Evolutionary conservation across 2,113 vertebrate genomes (phyloP).

Genomic region (Eurypyga helias): DNA sequence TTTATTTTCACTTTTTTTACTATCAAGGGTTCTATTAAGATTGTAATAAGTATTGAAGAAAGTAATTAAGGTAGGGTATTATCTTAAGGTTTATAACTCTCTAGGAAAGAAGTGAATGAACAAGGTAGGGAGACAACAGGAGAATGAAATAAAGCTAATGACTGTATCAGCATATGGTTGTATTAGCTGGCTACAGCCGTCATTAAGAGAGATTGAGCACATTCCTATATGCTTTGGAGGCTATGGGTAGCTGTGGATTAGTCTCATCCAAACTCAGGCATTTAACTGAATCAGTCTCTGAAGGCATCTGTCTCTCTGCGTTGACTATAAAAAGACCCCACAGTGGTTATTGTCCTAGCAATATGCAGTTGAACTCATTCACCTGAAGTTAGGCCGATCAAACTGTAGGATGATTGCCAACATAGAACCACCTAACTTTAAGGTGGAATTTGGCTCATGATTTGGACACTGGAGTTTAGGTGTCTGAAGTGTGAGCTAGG

Average conservation of each 20-base stretch:
- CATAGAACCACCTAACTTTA: neutral
- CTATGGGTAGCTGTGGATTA: neutral
- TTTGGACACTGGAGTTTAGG: neutral
- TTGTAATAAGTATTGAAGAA: neutral
- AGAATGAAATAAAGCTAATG: neutral
- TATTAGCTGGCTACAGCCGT: neutral
- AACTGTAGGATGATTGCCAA: too few species aligned
- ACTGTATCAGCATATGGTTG: neutral
- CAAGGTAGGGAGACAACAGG: neutral
- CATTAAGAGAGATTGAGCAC: neutral
- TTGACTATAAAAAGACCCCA: neutral
- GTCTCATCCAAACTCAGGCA: neutral
- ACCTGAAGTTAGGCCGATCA: fast-evolving
- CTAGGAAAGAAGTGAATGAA: neutral
- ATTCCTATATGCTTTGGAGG: neutral
- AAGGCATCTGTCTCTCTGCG: neutral
- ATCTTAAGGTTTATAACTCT: neutral
- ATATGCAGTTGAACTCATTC: neutral
- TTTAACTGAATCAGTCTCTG: neutral
- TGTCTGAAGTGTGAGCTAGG: neutral
- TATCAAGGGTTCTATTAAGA: neutral
- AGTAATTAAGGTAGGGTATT: neutral
- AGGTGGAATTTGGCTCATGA: neutral
- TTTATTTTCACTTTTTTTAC: neutral
- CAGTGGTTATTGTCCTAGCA: neutral